Conservation (phyloP, 2,113 vertebrate genomes). For the Paradoxurus hermaphroditus region DNA sequence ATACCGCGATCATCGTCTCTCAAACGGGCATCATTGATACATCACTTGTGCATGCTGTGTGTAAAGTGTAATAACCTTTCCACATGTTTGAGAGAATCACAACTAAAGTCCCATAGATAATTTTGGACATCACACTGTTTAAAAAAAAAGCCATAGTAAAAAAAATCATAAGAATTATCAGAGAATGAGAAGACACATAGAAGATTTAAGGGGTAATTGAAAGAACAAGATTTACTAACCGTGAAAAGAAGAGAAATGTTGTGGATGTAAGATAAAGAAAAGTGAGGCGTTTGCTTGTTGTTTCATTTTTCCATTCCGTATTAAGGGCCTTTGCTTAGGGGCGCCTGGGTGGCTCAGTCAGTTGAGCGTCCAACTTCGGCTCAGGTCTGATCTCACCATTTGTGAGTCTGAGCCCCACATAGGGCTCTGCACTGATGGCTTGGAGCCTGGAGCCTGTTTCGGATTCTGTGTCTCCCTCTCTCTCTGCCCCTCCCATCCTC, state of each 20-base stretch:
- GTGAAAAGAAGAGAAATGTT: neutral
- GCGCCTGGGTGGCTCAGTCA: too few relatives aligned
- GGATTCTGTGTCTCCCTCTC: too few relatives aligned
- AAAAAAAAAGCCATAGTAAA: neutral
- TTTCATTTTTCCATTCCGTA: neutral
- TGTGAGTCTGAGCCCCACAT: too few relatives aligned
- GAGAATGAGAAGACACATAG: neutral
- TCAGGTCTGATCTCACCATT: too few relatives aligned
- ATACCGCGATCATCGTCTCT: neutral
- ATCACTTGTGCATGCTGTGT: neutral
- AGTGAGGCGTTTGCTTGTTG: neutral
- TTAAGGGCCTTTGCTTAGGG: neutral
- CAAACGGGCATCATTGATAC: neutral
- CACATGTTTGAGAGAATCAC: neutral
- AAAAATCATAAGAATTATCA: neutral
- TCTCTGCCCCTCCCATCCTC: too few relatives aligned
- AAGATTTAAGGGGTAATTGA: neutral
- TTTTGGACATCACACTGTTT: neutral
- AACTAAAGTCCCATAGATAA: neutral
- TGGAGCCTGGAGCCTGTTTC: too few relatives aligned
- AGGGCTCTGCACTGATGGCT: too few relatives aligned
- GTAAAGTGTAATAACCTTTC: neutral
- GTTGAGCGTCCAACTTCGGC: too few relatives aligned
- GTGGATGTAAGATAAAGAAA: neutral
- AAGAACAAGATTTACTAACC: neutral